phyloP scores from a whole-genome alignment of 2,888 invertebrate species.

The Folsomia candida region DNA sequence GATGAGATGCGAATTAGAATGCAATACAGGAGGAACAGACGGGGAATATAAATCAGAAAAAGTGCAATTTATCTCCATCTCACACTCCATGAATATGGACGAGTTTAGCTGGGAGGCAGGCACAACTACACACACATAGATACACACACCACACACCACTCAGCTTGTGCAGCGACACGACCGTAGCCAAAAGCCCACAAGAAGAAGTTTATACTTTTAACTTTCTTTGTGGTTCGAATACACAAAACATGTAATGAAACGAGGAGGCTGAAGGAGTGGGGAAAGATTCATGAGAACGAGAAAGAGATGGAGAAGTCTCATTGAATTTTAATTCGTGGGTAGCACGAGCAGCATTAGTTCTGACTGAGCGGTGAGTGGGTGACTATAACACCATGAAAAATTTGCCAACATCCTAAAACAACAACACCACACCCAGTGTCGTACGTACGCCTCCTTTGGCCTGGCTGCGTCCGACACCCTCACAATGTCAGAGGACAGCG shows the following conservation, averaged over 20 bases:
- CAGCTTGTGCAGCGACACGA: too few species aligned
- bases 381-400: background rate
- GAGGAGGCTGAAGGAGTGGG: too few species aligned
- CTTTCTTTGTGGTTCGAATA: background rate
- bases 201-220: background rate
- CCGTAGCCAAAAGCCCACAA: too few species aligned
- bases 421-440: too few species aligned
- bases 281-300: background rate
- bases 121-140: background rate
- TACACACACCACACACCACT: too few species aligned
- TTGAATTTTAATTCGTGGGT: constrained; percentile 32
- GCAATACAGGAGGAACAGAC: background rate
- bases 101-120: background rate
- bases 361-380: too few species aligned
- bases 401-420: background rate
- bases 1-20: background rate
- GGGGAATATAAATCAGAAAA: background rate
- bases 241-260: background rate
- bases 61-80: background rate
- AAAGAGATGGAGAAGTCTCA: constrained; percentile 16
- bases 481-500: background rate
- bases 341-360: too few species aligned
- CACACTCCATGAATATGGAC: background rate
- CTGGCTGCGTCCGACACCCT: too few species aligned
- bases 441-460: too few species aligned